phyloP scores from a whole-genome alignment of 2,113 vertebrate species.

The Lepus americanus region DNA sequence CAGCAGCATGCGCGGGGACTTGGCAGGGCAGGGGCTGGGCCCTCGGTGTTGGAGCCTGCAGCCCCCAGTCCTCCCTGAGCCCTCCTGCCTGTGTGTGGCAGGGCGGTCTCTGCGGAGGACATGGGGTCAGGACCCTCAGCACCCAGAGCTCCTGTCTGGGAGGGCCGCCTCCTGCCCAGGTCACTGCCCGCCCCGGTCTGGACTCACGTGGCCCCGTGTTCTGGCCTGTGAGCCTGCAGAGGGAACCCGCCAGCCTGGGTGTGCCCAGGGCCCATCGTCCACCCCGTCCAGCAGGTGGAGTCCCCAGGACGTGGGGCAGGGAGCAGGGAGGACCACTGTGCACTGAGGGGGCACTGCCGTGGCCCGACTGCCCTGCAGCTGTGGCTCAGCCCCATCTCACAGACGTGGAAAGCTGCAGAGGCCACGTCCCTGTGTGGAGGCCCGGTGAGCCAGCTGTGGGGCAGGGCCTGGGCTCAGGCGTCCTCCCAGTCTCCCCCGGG shows the following conservation, averaged over 20 bases:
- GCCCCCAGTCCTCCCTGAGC: fast-evolving
- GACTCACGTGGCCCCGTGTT: too few species aligned
- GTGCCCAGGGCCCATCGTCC: fast-evolving
- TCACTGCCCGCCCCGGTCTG: neutral
- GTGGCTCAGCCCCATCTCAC: fast-evolving
- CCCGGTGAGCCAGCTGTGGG: fast-evolving
- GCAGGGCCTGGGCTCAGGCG: too few species aligned
- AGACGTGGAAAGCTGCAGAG: fast-evolving
- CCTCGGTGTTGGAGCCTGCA: fast-evolving
- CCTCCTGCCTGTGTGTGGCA: fast-evolving
- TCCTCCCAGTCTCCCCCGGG: neutral
- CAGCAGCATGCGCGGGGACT: fast-evolving
- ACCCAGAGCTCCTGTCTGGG: too few species aligned
- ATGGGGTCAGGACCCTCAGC: neutral
- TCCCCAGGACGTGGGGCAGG: fast-evolving
- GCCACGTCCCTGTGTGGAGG: too few species aligned
- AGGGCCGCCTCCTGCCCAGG: fast-evolving
- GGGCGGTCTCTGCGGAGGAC: fast-evolving
- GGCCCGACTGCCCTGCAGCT: fast-evolving
- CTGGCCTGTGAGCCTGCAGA: neutral
- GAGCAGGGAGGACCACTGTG: neutral
- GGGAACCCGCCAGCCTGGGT: fast-evolving
- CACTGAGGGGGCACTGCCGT: fast-evolving
- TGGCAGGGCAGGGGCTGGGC: neutral
- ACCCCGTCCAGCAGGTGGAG: neutral